Conservation (phyloP, 1,140 invertebrate species). For the Ostrea denselamellosa region DNA sequence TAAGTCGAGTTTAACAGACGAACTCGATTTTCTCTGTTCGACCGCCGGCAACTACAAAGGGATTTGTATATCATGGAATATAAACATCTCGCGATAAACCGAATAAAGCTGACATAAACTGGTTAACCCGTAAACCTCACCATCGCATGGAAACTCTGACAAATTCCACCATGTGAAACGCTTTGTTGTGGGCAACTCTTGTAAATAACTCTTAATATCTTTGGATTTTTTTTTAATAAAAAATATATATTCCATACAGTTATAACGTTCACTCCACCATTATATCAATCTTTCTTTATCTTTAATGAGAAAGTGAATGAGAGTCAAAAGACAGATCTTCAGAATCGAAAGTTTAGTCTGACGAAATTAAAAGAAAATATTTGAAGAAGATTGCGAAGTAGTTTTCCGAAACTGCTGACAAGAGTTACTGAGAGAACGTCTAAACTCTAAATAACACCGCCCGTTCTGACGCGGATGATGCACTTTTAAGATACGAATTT, state of each 20-base stretch:
- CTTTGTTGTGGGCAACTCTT: neutral
- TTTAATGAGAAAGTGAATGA: neutral
- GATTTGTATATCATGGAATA: constrained; percentile 22
- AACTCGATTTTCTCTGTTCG: neutral
- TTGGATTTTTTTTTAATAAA: too few relatives aligned
- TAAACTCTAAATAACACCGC: neutral
- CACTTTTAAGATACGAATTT: neutral
- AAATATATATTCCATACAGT: too few relatives aligned
- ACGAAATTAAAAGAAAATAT: constrained; percentile 39
- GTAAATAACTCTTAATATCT: neutral
- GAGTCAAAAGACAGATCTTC: neutral
- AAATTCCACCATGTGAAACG: neutral
- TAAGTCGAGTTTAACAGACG: neutral
- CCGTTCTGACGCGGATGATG: neutral
- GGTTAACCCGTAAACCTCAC: constrained; percentile 5
- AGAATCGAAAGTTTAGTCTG: neutral
- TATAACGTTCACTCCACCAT: too few relatives aligned
- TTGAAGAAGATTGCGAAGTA: constrained; percentile 13
- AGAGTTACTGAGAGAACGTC: neutral
- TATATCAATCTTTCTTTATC: neutral
- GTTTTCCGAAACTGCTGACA: neutral
- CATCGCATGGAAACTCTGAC: neutral
- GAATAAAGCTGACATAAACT: constrained; percentile 11
- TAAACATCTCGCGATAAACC: constrained; percentile 9
- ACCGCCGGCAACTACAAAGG: constrained; percentile 27